Conservation (phyloP, 2,888 invertebrate genomes). For the Monochamus alternatus region DNA sequence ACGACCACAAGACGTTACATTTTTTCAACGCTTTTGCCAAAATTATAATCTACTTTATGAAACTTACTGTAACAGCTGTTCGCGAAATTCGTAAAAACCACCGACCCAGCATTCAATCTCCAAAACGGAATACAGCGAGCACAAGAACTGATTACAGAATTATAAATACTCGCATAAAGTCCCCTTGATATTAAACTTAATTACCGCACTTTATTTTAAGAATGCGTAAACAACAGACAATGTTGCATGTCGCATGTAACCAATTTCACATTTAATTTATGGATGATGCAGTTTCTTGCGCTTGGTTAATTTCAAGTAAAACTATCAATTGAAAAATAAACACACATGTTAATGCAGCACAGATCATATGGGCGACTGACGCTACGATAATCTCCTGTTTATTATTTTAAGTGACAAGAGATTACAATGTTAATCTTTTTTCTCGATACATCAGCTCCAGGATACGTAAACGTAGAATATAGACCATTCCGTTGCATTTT, state of each 20-base stretch:
- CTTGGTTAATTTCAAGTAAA: constrained; percentile 39
- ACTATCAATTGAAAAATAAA: constrained; percentile 57
- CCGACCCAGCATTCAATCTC: too few relatives aligned
- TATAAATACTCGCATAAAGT: constrained; percentile 4
- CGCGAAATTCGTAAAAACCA: too few relatives aligned
- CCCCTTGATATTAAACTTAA: constrained; percentile 11
- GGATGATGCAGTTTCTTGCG: constrained; percentile 22
- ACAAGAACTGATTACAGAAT: neutral
- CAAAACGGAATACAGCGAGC: neutral
- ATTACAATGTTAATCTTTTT: constrained; percentile 50
- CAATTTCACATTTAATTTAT: constrained; percentile 15
- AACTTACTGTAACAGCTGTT: too few relatives aligned
- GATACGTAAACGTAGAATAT: constrained; percentile 11
- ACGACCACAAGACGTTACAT: too few relatives aligned
- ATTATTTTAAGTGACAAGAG: constrained; percentile 51
- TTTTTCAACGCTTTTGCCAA: too few relatives aligned
- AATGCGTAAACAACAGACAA: constrained; percentile 15
- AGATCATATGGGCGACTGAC: constrained; percentile 49
- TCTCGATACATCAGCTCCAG: constrained; percentile 20
- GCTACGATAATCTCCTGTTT: constrained; percentile 39
- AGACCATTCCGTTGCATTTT: constrained; percentile 16
- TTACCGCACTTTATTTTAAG: constrained; percentile 2
- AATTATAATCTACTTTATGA: too few relatives aligned
- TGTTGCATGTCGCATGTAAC: constrained; percentile 26
- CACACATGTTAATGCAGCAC: constrained; percentile 52